These are phyloP conservation scores for Cephalophus harveyi DNA, from an alignment of 2,113 vertebrate species.

Conservation along the genomic window DNA sequence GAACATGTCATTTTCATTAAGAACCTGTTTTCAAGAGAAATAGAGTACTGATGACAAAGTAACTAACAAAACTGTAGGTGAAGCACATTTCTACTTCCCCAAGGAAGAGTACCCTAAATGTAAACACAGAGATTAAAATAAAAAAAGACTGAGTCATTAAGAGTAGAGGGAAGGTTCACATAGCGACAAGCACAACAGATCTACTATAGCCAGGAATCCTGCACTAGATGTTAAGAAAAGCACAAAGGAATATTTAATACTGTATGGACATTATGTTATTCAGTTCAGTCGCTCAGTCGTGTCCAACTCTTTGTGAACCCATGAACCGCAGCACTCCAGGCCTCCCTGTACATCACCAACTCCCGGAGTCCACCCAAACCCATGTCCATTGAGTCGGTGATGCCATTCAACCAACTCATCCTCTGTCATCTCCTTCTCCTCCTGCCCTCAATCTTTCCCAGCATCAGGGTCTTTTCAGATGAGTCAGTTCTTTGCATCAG, in stretches of 20 bases:
- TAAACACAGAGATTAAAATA: not conserved
- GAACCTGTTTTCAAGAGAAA: not conserved
- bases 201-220: not conserved
- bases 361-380: not conserved
- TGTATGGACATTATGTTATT: not conserved
- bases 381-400: not conserved
- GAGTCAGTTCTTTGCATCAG: not conserved
- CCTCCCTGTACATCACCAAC: not conserved
- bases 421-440: not conserved
- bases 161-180: not conserved
- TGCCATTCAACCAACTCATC: not conserved
- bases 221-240: not conserved
- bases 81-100: not conserved
- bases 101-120: not conserved
- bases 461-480: not conserved
- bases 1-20: not conserved
- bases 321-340: not conserved
- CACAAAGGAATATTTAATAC: not conserved
- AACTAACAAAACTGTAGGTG: not conserved
- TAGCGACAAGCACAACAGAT: not conserved
- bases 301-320: not conserved
- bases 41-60: not conserved
- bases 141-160: not conserved
- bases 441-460: not conserved
- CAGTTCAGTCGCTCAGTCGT: rapidly evolving